Evolutionary conservation across 2,797 vertebrate species (phyloP).

Genomic region (Sebastes jordani): DNA sequence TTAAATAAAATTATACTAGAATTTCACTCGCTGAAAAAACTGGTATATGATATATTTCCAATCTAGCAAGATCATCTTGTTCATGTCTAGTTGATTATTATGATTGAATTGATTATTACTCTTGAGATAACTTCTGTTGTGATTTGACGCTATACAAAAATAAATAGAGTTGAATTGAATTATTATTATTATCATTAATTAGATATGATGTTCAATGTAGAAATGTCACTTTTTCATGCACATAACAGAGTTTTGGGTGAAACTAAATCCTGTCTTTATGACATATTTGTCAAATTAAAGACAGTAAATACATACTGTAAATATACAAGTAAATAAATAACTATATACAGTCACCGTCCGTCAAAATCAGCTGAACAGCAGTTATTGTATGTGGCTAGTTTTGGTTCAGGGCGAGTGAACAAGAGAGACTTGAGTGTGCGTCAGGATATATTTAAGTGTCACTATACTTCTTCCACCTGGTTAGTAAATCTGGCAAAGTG

Average conservation of each 20-base stretch:
- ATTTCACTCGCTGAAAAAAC: too few relatives aligned
- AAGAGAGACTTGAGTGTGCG: not conserved
- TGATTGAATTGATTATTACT: not conserved
- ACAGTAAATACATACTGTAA: not conserved
- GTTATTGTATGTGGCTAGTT: not conserved
- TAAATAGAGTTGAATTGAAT: too few relatives aligned
- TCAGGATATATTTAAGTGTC: not conserved
- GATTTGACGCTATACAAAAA: too few relatives aligned
- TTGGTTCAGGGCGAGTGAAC: not conserved
- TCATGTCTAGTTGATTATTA: not conserved
- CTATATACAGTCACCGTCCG: not conserved
- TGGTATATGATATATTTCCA: not conserved
- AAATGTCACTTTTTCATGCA: not conserved
- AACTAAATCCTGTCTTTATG: not conserved
- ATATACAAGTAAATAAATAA: not conserved
- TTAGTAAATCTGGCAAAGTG: constrained; percentile 21
- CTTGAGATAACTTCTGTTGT: too few relatives aligned
- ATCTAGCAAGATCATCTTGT: not conserved
- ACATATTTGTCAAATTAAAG: not conserved
- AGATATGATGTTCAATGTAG: not conserved
- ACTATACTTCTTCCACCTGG: constrained; percentile 7
- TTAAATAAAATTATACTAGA: too few relatives aligned
- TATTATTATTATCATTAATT: too few relatives aligned
- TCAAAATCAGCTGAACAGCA: not conserved
- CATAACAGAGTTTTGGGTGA: not conserved